phyloP scores from a whole-genome alignment of 2,888 invertebrate genomes.

The Lampropteryx suffumata region DNA sequence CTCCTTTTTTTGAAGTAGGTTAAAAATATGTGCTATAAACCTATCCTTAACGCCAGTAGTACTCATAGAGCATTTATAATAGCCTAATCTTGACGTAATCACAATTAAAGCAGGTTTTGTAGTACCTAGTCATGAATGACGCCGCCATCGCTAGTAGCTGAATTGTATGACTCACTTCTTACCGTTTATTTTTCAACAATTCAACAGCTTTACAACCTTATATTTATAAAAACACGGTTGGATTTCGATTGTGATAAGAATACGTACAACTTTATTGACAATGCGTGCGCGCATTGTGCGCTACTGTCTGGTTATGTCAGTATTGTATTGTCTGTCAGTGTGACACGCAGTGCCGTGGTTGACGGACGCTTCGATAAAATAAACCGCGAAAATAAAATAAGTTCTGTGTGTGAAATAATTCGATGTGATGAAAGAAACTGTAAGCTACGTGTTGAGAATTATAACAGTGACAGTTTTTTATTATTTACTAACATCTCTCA shows the following conservation, averaged over 20 bases:
- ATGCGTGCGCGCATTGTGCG: conserved; percentile 71
- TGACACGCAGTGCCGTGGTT: conserved; percentile 46
- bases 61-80: conserved; percentile 21
- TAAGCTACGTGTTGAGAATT: conserved; percentile 61
- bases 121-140: conserved; percentile 73
- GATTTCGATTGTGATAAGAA: conserved; percentile 23
- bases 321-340: conserved; percentile 49
- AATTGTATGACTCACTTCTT: conserved; percentile 65
- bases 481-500: conserved; percentile 63
- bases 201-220: conserved; percentile 6
- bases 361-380: conserved; percentile 41
- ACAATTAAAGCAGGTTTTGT: conserved; percentile 42
- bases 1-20: too few relatives aligned
- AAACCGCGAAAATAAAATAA: conserved; percentile 30
- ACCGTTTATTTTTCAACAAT: conserved; percentile 47
- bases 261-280: conserved; percentile 57
- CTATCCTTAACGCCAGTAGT: too few relatives aligned
- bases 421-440: conserved; percentile 69
- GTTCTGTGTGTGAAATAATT: conserved; percentile 32
- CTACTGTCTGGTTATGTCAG: conserved; percentile 54
- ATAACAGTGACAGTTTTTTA: conserved; percentile 64
- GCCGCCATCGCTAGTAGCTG: conserved; percentile 68
- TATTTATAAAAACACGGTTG: conserved; percentile 6
- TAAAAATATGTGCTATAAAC: too few relatives aligned
- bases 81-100: conserved; percentile 45